phyloP scores from a whole-genome alignment of 1,140 invertebrate species.

The Achatina immaculata region DNA sequence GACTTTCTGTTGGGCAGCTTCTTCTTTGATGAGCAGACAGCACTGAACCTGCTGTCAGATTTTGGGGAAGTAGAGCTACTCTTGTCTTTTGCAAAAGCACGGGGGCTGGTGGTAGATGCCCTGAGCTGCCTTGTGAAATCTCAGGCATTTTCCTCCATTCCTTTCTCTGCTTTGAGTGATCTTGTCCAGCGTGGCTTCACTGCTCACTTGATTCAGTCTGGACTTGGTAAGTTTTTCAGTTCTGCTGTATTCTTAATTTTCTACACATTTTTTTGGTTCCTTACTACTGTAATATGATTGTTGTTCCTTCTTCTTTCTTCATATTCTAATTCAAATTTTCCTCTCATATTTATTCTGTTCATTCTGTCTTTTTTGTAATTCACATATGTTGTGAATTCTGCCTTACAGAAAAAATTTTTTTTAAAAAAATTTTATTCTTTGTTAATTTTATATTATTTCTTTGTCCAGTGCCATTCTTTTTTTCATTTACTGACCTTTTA shows the following conservation, averaged over 20 bases:
- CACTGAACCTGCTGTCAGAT: slow-evolving; percentile 77
- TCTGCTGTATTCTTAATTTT: no score
- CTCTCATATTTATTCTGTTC: no score
- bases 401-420: no score
- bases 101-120: slow-evolving; percentile 63
- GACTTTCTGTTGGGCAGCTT: slow-evolving; percentile 79
- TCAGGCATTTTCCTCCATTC: slow-evolving; percentile 60
- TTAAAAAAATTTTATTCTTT: slow-evolving; percentile 4
- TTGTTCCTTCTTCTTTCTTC: slow-evolving; percentile 30
- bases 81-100: slow-evolving; percentile 62
- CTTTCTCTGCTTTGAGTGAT: slow-evolving; percentile 72
- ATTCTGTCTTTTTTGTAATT: no score
- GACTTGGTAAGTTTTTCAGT: slow-evolving; percentile 51
- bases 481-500: background rate
- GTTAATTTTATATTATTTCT: background rate
- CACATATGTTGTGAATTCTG: no score
- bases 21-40: slow-evolving; percentile 80
- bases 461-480: background rate
- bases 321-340: no score
- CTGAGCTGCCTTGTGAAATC: slow-evolving; percentile 74
- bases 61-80: slow-evolving; percentile 68
- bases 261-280: no score
- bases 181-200: slow-evolving; percentile 61
- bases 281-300: no score
- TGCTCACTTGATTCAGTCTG: slow-evolving; percentile 57